Percentiles rank a stretch among this genome's conserved stretches.
Evolutionary conservation across 2,113 vertebrate species (phyloP).

Genomic region (Gavia stellata): DNA sequence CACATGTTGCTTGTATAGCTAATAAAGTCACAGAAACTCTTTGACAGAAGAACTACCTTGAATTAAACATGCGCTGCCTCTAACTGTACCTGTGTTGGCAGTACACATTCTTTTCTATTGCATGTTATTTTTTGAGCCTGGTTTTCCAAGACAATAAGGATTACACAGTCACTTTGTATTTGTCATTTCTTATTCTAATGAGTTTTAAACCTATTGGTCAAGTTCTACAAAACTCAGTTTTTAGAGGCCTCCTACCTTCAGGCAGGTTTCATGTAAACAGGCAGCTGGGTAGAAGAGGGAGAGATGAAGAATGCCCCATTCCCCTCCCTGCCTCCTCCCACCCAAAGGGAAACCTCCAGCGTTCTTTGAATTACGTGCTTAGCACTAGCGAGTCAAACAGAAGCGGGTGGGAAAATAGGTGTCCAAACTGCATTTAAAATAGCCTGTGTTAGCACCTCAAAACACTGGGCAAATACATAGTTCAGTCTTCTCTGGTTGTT

Average conservation of each 20-base stretch:
- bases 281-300: not conserved
- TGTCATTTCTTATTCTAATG: not conserved
- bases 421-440: not conserved
- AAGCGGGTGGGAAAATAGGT: accelerated
- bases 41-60: not conserved
- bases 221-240: not conserved
- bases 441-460: not conserved
- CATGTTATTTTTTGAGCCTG: not conserved
- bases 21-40: not conserved
- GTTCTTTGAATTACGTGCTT: accelerated
- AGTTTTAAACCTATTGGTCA: not conserved
- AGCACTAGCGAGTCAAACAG: not conserved
- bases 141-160: not conserved
- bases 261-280: not conserved
- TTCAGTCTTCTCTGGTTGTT: not conserved
- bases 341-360: not conserved
- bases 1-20: not conserved
- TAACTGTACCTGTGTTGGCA: not conserved
- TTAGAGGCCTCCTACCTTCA: not conserved
- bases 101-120: not conserved
- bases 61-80: not conserved
- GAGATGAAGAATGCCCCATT: not conserved
- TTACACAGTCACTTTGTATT: not conserved
- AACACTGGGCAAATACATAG: not conserved
- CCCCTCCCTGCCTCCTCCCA: not conserved